Evolutionary conservation across 2,888 invertebrate species (phyloP).

Genomic region (Chydorus sphaericus): DNA sequence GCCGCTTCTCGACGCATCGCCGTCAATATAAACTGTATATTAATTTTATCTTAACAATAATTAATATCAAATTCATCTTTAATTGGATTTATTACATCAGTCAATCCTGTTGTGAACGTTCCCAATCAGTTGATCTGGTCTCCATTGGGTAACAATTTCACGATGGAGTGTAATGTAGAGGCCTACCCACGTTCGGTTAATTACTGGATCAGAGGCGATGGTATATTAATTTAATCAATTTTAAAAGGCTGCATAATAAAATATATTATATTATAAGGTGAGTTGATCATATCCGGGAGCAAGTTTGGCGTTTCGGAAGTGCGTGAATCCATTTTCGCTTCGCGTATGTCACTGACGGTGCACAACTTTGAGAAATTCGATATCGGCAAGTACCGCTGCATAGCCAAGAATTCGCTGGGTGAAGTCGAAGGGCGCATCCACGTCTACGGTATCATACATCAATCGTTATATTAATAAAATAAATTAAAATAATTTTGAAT

Average conservation of each 20-base stretch:
- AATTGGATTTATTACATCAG: constrained; percentile 32
- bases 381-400: constrained; percentile 63
- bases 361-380: constrained; percentile 54
- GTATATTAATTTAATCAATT: constrained; percentile 37
- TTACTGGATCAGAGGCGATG: constrained; percentile 75
- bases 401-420: constrained; percentile 72
- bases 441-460: constrained; percentile 58
- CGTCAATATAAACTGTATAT: constrained; percentile 82
- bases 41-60: constrained; percentile 17
- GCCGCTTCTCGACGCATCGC: constrained; percentile 75
- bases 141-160: constrained; percentile 70
- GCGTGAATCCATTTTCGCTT: constrained; percentile 59
- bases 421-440: constrained; percentile 77
- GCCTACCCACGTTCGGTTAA: constrained; percentile 80
- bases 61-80: constrained; percentile 37
- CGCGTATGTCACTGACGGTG: constrained; percentile 64
- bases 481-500: too few relatives aligned
- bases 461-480: too few relatives aligned
- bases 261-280: constrained; percentile 23
- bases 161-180: constrained; percentile 76
- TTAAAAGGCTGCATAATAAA: background rate
- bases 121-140: constrained; percentile 85
- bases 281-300: constrained; percentile 63
- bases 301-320: constrained; percentile 62
- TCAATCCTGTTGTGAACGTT: constrained; percentile 79